These are phyloP conservation scores for Hypocryptadius cinnamomeus DNA, from an alignment of 2,113 vertebrate species.

Conservation along the genomic window DNA sequence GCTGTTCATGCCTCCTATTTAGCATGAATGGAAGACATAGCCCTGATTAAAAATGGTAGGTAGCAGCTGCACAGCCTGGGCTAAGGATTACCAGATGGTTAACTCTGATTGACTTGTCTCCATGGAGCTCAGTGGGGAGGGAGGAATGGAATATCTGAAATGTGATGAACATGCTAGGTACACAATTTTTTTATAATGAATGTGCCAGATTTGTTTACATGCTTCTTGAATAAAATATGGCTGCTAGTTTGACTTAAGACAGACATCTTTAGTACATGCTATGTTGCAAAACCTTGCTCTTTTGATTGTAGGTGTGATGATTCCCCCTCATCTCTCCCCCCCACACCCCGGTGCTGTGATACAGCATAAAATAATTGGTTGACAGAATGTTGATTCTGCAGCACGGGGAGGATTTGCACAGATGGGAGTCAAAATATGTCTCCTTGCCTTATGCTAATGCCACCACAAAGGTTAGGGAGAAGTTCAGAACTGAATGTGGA, in stretches of 20 bases:
- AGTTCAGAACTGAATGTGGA: conserved; percentile 49
- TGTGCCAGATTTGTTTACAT: conserved; percentile 70
- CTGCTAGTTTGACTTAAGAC: conserved; percentile 65
- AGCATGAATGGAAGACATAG: conserved; percentile 67
- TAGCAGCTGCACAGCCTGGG: conserved; percentile 73
- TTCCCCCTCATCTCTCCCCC: conserved; percentile 32
- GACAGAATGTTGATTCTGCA: conserved; percentile 64
- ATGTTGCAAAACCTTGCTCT: conserved; percentile 65
- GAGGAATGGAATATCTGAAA: conserved; percentile 50
- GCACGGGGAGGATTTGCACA: conserved; percentile 50
- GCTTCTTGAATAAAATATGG: conserved; percentile 64
- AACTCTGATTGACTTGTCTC: conserved; percentile 71
- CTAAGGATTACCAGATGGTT: conserved; percentile 76
- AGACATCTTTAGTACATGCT: conserved; percentile 67
- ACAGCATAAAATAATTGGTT: conserved; percentile 60
- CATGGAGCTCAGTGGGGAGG: conserved; percentile 56
- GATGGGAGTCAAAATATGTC: conserved; percentile 63
- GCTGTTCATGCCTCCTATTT: conserved; percentile 63
- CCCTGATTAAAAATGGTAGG: conserved; percentile 67
- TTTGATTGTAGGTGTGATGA: conserved; percentile 63
- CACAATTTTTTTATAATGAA: conserved; percentile 55
- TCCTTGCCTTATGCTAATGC: conserved; percentile 59
- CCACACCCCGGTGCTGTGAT: conserved; percentile 14
- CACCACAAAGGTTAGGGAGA: conserved; percentile 54
- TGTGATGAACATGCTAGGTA: conserved; percentile 65